Percentiles rank a stretch among this genome's conserved stretches.
Evolutionary conservation across 2,797 vertebrate genomes (phyloP).

Genomic region (Pseudochromis fuscus): DNA sequence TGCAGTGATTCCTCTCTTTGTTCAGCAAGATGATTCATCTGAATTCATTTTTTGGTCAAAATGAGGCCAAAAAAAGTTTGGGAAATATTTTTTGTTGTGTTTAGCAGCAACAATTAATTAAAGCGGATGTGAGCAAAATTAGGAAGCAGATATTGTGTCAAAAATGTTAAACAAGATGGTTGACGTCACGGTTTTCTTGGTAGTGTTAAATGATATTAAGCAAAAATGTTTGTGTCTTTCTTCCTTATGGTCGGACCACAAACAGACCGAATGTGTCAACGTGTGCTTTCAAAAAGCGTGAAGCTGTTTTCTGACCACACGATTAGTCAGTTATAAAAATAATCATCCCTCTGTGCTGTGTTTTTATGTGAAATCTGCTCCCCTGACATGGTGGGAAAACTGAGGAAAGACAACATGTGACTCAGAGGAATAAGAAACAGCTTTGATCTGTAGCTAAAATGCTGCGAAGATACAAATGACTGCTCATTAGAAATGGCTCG

Average conservation of each 20-base stretch:
- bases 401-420: constrained; percentile 30
- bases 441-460: constrained; percentile 54
- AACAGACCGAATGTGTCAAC: background rate
- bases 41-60: no score
- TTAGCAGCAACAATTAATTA: no score
- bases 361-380: constrained; percentile 13
- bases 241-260: background rate
- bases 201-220: background rate
- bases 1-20: no score
- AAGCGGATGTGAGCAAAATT: no score
- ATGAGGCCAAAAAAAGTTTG: no score
- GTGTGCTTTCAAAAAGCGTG: background rate
- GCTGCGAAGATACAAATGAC: constrained; percentile 29
- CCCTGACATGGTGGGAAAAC: constrained; percentile 25
- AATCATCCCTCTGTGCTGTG: background rate
- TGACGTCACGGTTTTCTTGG: background rate
- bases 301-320: constrained; percentile 13
- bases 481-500: constrained; percentile 51
- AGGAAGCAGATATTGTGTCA: background rate
- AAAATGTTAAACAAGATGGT: background rate
- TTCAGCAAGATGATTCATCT: no score
- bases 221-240: background rate
- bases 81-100: no score
- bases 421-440: constrained; percentile 47
- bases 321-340: background rate